Evolutionary conservation across 2,888 invertebrate genomes (phyloP).

Genomic region (Diarsia mendica): DNA sequence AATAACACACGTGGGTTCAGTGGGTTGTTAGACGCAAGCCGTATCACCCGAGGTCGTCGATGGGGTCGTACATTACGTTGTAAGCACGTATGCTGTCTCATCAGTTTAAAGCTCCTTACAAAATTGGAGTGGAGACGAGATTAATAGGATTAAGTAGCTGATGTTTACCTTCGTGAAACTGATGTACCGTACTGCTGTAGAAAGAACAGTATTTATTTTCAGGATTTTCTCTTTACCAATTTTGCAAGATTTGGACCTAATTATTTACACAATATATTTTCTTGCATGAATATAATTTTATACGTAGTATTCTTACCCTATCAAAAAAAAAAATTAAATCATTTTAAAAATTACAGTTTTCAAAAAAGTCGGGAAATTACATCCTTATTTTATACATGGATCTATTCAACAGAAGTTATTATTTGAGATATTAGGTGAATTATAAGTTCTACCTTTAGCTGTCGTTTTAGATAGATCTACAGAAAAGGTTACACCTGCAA

Average conservation of each 20-base stretch:
- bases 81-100: constrained; percentile 25
- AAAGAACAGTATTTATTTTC: background rate
- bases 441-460: background rate
- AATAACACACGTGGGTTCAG: background rate
- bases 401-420: background rate
- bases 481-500: background rate
- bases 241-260: background rate
- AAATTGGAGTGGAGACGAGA: constrained; percentile 38
- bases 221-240: background rate
- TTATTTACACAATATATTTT: background rate
- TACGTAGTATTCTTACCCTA: too few relatives aligned
- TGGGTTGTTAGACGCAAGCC: background rate
- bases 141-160: constrained; percentile 39
- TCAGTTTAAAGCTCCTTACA: constrained; percentile 26
- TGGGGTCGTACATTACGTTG: background rate
- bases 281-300: background rate
- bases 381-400: background rate
- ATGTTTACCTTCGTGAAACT: constrained; percentile 28
- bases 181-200: background rate
- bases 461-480: background rate
- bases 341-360: too few relatives aligned
- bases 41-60: background rate
- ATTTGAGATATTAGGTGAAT: background rate
- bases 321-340: too few relatives aligned
- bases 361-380: background rate